Evolutionary conservation across 2,888 invertebrate species (phyloP), one percentile per base, ranked within the genome.

Genomic region (Mongoloraphidia duomilia): DNA sequence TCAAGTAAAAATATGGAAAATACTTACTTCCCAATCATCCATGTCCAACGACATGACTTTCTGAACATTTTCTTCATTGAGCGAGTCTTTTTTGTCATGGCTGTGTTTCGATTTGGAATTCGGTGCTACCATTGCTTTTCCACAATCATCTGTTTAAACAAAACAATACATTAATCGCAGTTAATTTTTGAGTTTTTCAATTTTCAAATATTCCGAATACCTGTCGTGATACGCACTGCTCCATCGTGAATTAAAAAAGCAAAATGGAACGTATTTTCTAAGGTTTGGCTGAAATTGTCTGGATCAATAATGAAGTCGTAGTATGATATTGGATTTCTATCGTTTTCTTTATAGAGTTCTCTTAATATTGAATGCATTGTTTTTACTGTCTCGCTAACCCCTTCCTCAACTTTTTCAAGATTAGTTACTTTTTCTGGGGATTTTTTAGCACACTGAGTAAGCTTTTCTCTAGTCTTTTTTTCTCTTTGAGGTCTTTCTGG

Each of bases 181-280:
- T 26, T 26, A 5, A 26, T 26, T 3, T 26, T 26, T 26, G 6
- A 26, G 26, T 26, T 26, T 26, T 26, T 26, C 1, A 26, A 26
- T 5, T 26, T 26, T 26, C 26, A 1, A 26, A 26, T 26, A 6
- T 26, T 26, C 6, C 17, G 4, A 26, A 26, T 26, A 26, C 26
- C 26, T 26, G 26, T 26, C 26, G 26, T 26, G 26, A 26, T 26
- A 26, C 26, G 26, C 3, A 78, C 62, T 50, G 65, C 62, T 0
- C 76, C 77, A 57, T 80, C 79, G 44, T 75, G 63, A 1, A 75
- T 68, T 4, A 81, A 66, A 64, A 80, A 81, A 0, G 80, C 74
- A n/a, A 76, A 67, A 56, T 80, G 72, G 64, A 81, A 75, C 40
- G 80, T 70, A 58, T 82, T 81, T 66, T 81, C 79, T 1, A 82